Evolutionary conservation across 2,113 vertebrate species (phyloP).

Genomic region (Onychostoma macrolepis): DNA sequence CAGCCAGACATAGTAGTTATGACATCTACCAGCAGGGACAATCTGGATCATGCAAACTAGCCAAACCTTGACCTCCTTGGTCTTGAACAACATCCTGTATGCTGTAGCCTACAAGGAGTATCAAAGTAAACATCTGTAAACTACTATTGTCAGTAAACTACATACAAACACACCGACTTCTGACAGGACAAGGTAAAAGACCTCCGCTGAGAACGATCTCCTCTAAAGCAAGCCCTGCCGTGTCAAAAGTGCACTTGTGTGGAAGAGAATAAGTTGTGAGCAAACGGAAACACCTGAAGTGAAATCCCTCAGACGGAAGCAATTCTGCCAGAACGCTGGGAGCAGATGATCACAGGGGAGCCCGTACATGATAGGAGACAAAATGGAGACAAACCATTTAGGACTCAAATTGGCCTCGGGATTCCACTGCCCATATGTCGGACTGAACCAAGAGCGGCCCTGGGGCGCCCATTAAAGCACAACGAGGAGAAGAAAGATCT

Average conservation of each 20-base stretch:
- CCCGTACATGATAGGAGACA: constrained; percentile 69
- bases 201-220: not conserved
- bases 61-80: not conserved
- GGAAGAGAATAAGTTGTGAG: constrained; percentile 34
- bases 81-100: not conserved
- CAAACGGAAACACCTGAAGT: constrained; percentile 68
- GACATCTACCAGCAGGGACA: not conserved
- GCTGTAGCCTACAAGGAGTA: not conserved
- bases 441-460: constrained; percentile 71
- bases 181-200: constrained; percentile 14
- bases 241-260: constrained; percentile 20
- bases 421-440: constrained; percentile 75
- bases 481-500: constrained; percentile 69
- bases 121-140: constrained; percentile 9
- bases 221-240: not conserved
- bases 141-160: not conserved
- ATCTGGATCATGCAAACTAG: not conserved
- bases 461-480: constrained; percentile 76
- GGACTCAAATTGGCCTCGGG: constrained; percentile 80
- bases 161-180: not conserved
- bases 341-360: constrained; percentile 71
- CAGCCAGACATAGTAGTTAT: not conserved
- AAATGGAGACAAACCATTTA: constrained; percentile 82
- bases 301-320: constrained; percentile 68
- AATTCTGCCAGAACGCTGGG: constrained; percentile 58